Conservation (phyloP, 2,888 invertebrate species). For the Hermaeophaga mercurialis region DNA sequence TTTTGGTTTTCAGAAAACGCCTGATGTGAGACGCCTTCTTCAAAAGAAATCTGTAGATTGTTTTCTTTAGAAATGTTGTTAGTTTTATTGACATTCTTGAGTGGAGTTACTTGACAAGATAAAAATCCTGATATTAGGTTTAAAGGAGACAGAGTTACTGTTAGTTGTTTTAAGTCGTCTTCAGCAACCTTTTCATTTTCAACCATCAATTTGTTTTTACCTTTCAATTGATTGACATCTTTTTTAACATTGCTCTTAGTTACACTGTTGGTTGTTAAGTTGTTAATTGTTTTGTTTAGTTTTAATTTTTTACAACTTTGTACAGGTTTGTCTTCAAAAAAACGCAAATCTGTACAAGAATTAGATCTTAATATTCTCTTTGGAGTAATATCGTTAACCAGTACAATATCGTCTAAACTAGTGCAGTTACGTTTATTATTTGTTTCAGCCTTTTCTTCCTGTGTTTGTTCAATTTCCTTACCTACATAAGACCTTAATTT, state of each 20-base stretch:
- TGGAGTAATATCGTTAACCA: background rate
- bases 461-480: background rate
- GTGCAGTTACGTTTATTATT: background rate
- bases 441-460: background rate
- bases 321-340: background rate
- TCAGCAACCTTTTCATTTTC: too few relatives aligned
- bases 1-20: too few relatives aligned
- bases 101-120: background rate
- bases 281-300: too few relatives aligned
- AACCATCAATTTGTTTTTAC: too few relatives aligned
- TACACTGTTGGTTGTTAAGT: too few relatives aligned
- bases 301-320: too few relatives aligned
- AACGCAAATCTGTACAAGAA: conserved; percentile 7
- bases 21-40: too few relatives aligned
- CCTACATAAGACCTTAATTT: conserved; percentile 14
- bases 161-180: conserved; percentile 4
- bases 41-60: too few relatives aligned
- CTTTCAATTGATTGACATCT: too few relatives aligned
- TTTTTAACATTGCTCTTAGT: too few relatives aligned
- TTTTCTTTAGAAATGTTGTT: background rate
- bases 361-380: conserved; percentile 17
- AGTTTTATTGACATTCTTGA: background rate
- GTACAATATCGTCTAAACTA: background rate
- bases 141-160: conserved; percentile 4
- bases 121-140: background rate